phyloP scores from a whole-genome alignment of 2,113 vertebrate genomes.

The Hypocryptadius cinnamomeus region DNA sequence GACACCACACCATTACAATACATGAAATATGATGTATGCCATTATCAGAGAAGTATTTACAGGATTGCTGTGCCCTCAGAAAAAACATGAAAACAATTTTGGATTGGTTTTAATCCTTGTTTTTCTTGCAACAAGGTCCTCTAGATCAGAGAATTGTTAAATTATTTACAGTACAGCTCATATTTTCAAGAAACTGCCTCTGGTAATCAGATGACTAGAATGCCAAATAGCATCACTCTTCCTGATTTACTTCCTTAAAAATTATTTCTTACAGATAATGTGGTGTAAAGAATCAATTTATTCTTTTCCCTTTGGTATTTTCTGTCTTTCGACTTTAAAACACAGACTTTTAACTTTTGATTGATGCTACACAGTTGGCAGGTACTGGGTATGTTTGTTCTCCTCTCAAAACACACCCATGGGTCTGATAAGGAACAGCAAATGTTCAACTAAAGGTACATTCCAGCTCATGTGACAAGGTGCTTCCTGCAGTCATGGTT shows the following conservation, averaged over 20 bases:
- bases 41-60: not conserved
- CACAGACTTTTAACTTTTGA: not conserved
- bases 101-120: not conserved
- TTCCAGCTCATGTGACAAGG: not conserved
- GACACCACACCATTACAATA: not conserved
- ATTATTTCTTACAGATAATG: not conserved
- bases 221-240: not conserved
- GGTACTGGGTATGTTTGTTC: not conserved
- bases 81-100: not conserved
- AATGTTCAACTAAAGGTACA: not conserved
- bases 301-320: not conserved
- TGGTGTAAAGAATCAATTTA: not conserved
- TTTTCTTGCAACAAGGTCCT: not conserved
- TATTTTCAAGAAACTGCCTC: not conserved
- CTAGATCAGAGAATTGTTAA: not conserved
- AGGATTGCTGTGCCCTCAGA: not conserved
- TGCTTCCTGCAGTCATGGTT: not conserved
- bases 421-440: not conserved
- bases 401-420: not conserved
- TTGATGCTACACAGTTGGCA: not conserved
- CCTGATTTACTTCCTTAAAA: not conserved
- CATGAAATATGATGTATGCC: not conserved
- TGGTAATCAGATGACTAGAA: not conserved
- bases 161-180: not conserved
- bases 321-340: not conserved